These are phyloP conservation scores for Periophthalmodon schlosseri DNA, from an alignment of 2,113 vertebrate species.

Conservation along the genomic window DNA sequence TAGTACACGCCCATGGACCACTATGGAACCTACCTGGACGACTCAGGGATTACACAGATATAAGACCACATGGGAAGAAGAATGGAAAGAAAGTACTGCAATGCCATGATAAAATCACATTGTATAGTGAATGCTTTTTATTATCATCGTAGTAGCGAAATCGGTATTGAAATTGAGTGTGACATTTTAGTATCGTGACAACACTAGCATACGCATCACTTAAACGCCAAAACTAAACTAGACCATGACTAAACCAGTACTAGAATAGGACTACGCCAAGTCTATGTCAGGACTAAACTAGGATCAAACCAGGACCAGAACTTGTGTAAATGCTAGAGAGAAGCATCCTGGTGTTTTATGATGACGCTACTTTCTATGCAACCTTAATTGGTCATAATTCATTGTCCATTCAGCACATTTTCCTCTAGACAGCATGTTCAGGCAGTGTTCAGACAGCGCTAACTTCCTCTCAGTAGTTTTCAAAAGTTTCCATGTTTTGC, in stretches of 20 bases:
- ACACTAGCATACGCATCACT: too few relatives aligned
- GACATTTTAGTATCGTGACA: too few relatives aligned
- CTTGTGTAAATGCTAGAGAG: too few relatives aligned
- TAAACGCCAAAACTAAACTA: background rate
- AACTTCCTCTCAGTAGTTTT: slow-evolving; percentile 24
- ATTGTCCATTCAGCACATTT: background rate
- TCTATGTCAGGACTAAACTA: background rate
- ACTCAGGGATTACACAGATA: too few relatives aligned
- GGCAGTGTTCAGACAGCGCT: slow-evolving; percentile 32
- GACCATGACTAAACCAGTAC: background rate
- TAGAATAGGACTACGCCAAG: background rate
- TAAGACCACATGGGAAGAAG: too few relatives aligned
- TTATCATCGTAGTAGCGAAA: too few relatives aligned
- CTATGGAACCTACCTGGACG: too few relatives aligned
- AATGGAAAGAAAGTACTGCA: too few relatives aligned
- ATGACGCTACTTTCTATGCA: background rate
- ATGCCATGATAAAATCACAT: too few relatives aligned
- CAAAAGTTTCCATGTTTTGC: slow-evolving; percentile 53
- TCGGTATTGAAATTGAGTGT: too few relatives aligned
- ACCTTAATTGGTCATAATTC: background rate
- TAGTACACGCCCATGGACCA: too few relatives aligned
- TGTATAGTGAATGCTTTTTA: too few relatives aligned
- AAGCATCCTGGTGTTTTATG: background rate
- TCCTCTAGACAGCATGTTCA: background rate
- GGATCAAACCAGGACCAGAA: background rate